Conservation (phyloP, 1,140 invertebrate species). For the Papilio polyxenes region DNA sequence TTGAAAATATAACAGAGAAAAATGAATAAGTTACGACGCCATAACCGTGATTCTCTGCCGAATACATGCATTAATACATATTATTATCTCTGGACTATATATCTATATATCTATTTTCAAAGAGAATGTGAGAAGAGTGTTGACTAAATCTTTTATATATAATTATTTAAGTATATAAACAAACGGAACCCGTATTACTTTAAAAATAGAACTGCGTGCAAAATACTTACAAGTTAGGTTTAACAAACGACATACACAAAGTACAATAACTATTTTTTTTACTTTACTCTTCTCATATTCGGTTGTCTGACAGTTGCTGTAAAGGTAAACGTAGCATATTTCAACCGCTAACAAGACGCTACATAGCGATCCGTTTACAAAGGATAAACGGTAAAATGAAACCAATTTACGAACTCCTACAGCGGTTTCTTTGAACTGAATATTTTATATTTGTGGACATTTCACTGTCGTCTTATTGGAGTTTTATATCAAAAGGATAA, state of each 20-base stretch:
- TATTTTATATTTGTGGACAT: slow-evolving; percentile 16
- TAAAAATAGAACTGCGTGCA: not conserved
- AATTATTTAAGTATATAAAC: too few species aligned
- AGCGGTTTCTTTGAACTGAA: slow-evolving; percentile 20
- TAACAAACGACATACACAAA: not conserved
- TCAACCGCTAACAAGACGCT: slow-evolving; percentile 24
- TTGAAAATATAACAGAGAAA: too few species aligned
- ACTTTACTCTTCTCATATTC: not conserved
- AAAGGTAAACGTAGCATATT: slow-evolving; percentile 7
- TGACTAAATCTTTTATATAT: too few species aligned
- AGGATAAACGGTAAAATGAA: slow-evolving; percentile 26
- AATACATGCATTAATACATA: too few species aligned
- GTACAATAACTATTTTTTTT: not conserved
- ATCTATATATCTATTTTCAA: too few species aligned
- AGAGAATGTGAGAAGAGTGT: too few species aligned
- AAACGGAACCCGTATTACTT: not conserved
- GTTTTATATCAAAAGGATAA: slow-evolving; percentile 17
- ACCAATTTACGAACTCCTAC: slow-evolving; percentile 13
- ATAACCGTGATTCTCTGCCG: too few species aligned
- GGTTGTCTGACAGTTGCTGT: not conserved
- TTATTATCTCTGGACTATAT: too few species aligned
- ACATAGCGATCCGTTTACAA: slow-evolving; percentile 21
- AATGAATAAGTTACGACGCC: too few species aligned
- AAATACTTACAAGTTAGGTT: not conserved
- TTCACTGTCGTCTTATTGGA: not conserved